Percentiles rank a stretch among this genome's conserved stretches.
Evolutionary conservation across 2,113 vertebrate genomes (phyloP).

Genomic region (Manacus vitellinus): DNA sequence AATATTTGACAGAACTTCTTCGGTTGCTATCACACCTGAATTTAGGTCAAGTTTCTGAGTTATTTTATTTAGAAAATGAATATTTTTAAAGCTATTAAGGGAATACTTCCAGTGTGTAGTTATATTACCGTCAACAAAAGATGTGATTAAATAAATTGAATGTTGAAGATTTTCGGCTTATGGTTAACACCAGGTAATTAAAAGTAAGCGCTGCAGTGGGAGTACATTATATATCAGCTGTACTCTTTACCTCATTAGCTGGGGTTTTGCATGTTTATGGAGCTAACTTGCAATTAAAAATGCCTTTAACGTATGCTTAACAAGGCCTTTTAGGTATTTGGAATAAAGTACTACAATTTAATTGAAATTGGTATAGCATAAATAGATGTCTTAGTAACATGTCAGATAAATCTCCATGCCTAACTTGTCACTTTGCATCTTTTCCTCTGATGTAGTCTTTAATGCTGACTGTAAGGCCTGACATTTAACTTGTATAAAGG

Average conservation of each 20-base stretch:
- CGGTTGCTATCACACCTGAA: background rate
- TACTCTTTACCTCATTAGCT: conserved; percentile 81
- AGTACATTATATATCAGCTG: conserved; percentile 78
- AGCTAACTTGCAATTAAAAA: conserved; percentile 80
- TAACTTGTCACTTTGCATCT: conserved; percentile 38
- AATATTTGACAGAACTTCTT: conserved; percentile 23
- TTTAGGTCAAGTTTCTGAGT: conserved; percentile 54
- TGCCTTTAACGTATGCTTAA: conserved; percentile 73
- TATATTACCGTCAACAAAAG: conserved; percentile 76
- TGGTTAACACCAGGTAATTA: conserved; percentile 82
- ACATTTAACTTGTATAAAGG: background rate
- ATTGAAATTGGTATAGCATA: conserved; percentile 71
- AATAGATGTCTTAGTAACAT: conserved; percentile 50
- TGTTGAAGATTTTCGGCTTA: conserved; percentile 79
- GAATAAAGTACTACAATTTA: conserved; percentile 69
- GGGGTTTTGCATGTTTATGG: conserved; percentile 79
- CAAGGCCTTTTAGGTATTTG: conserved; percentile 75
- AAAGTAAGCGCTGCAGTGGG: conserved; percentile 83
- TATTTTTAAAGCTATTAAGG: conserved; percentile 78
- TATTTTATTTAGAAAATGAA: conserved; percentile 70
- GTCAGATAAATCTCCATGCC: conserved; percentile 46
- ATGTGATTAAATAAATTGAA: conserved; percentile 82
- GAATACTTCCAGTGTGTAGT: conserved; percentile 71
- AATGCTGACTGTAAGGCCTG: background rate
- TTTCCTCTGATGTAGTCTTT: background rate